Evolutionary conservation across 1,140 invertebrate genomes (phyloP), one percentile per base, ranked within the genome.

Genomic region (Aphidius ervi): DNA sequence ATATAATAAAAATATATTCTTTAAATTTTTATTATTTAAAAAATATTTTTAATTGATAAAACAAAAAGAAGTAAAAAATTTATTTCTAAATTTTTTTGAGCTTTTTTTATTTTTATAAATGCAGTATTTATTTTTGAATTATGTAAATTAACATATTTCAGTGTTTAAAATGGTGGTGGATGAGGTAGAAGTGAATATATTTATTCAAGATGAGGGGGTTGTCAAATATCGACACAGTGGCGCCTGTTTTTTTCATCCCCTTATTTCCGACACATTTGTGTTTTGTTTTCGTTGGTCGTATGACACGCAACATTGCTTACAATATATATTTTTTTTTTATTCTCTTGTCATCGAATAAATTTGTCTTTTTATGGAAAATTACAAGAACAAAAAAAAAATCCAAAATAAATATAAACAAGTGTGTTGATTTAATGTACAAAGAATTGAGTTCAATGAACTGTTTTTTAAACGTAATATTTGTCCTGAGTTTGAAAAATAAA

Each of bases 261-360:
- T 73, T 73, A 71, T 67, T 74, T 74, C 72, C 72, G 70, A 66
- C 68, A 73, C 72, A 74, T 74, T 74, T 74, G 69, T 72, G 69
- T 72, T 73, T 72, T 72, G 70, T 71, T 72, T 73, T 67, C 68
- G 69, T 67, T 64, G 65, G 65, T 56, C 64, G 64, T 55, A 59
- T 58, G 55, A 55, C 50, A 59, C 60, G 63, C 59, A 52, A 56
- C 63, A 59, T 69, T 63, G 65, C 42, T 59, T 47, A 55, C 46
- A 58, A 31, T 50, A 37, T n/a, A 39, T 46, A 39, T 58, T 23
- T 47, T 37, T 47, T 37, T 37, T 50, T 54, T 42, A 10, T n/a
- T 53, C 41, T 8, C 42, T 46, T 56, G 43, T 63, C 58, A 41
- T 49, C 50, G 43, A 9, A 10, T 40, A 55, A 43, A 55, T 41